Evolutionary conservation across 2,888 invertebrate species (phyloP).

Genomic region (Lomographa bimaculata): DNA sequence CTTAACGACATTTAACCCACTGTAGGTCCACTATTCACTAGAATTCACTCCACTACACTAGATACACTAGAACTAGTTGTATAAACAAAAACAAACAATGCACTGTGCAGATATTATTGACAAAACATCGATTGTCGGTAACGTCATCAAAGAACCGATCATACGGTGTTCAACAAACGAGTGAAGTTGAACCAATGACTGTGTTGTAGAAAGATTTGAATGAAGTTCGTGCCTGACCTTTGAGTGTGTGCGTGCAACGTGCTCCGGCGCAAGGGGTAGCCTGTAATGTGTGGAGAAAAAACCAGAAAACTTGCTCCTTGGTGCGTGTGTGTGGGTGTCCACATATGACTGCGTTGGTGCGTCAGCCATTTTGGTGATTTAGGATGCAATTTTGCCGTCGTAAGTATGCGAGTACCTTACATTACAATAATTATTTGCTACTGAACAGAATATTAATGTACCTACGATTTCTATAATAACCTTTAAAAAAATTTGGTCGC

Average conservation of each 20-base stretch:
- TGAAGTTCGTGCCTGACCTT: conserved; percentile 66
- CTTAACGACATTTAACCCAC: conserved; percentile 40
- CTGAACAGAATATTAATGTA: too few relatives aligned
- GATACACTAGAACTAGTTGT: conserved; percentile 30
- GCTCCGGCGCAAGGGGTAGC: conserved; percentile 48
- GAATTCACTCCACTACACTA: conserved; percentile 33
- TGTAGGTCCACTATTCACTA: too few relatives aligned
- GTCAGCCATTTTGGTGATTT: conserved; percentile 4
- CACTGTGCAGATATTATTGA: conserved; percentile 66
- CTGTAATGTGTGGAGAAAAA: too few relatives aligned
- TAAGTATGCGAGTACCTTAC: too few relatives aligned
- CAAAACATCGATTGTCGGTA: conserved; percentile 70
- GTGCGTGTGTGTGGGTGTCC: conserved; percentile 41
- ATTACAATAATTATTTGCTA: too few relatives aligned
- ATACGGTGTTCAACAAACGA: conserved; percentile 59
- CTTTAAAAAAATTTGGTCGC: too few relatives aligned
- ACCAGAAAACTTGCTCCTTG: conserved; percentile 33
- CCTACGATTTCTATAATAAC: too few relatives aligned
- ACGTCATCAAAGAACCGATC: conserved; percentile 72
- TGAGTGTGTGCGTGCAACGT: conserved; percentile 46
- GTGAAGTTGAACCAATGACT: conserved; percentile 60
- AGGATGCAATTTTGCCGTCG: too few relatives aligned
- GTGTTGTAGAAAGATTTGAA: conserved; percentile 56
- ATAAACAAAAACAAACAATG: conserved; percentile 41
- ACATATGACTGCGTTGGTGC: neutral